Base-by-base conservation (phyloP, 1,140 invertebrate genomes). In the Maconellicoccus hirsutus region DNA sequence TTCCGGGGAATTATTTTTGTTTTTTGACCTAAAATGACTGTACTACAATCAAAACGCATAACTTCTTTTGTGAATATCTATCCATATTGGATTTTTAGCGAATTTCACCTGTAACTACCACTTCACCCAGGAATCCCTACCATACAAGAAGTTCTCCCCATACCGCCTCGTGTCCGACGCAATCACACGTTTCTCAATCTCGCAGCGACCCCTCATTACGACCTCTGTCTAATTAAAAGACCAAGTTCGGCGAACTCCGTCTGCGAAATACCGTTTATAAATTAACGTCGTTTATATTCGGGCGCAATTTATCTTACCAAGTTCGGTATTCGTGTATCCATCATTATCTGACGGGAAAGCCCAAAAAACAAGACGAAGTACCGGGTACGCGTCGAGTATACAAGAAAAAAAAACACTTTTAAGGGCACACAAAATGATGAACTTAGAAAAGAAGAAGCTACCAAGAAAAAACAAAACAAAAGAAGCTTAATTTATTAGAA, bases 401-500 rank as follows among this genome's bases (percentile, higher is more conserved):
- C 10, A 19, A 16, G 42, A 14, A 52, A 19, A 52, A 52, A 52
- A 52, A 52, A 52, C 42, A 19, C 42, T 52, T 52, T 52, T 8
- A 52, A 52, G 42, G 16, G 42, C 42, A 52, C 42, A 52, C 42
- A 52, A 52, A 52, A 52, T 52, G 42, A 52, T 52, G 42, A 52
- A 52, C 42, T 52, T 19, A 19, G 42, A 52, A 19, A 16, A 19
- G 42, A 19, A 52, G 42, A 14, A 52, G 42, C 12, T 8, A 8
- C 6, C 6, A 52, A 52, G 61, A 66, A 66, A 66, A 19, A 66
- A 19, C 25, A 26, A 66, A 66, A 66, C 61, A 66, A 66, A 66
- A 66, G 61, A 23, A 66, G 61, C 61, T 26, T 66, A 66, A 66
- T 66, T 66, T 66, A 66, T 66, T 66, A 66, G 61, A 26, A 66